Base-by-base conservation (phyloP, 2,797 vertebrate genomes). In the Arrhamphus sclerolepis region DNA sequence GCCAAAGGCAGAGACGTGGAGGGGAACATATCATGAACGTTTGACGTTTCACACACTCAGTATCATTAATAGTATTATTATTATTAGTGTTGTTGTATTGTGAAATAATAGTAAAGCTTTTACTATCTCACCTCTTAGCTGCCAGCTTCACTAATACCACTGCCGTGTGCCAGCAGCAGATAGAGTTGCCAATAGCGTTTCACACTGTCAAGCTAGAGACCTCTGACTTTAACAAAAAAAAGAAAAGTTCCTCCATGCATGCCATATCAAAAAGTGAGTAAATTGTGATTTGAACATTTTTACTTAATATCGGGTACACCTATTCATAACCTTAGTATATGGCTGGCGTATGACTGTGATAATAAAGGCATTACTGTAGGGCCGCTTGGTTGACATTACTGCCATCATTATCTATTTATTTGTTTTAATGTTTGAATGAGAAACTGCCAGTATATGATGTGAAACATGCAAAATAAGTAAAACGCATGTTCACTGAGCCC, bases 181-280 rank as follows among this genome's bases (percentile, higher is more conserved):
- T 70, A 38, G 46, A 66, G 56, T 66, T 75, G 76, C 56, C 76
- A 82, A 65, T 66, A 78, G 65, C 46, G 56, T 77, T 78, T 56
- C 64, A 73, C 43, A 41, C 46, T 67, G 64, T 68, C 56, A 75
- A 71, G 75, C 53, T 43, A 41, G 5, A 71, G 60, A 69, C 72
- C 67, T 75, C 59, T 70, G 66, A 72, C 74, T 58, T 62, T 43
- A 5, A 21, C 24, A 26, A 26, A 19, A 14, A 3, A 58, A 61
- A 67, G 61, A 63, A 50, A 22, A 40, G 18, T 13, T 75, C 34
- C 3, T 17, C 56, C 34, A 62, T 70, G 20, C 47, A 38, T 57
- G 40, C 26, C 56, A 71, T 50, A 65, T 46, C 44, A 53, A 31
- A 51, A 18, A 3, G 10, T 46, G 52, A 29, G 46, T 29, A 11